Percentiles rank a stretch among this genome's conserved stretches.
phyloP scores from a whole-genome alignment of 1,140 invertebrate species.

The Nymphalis io region DNA sequence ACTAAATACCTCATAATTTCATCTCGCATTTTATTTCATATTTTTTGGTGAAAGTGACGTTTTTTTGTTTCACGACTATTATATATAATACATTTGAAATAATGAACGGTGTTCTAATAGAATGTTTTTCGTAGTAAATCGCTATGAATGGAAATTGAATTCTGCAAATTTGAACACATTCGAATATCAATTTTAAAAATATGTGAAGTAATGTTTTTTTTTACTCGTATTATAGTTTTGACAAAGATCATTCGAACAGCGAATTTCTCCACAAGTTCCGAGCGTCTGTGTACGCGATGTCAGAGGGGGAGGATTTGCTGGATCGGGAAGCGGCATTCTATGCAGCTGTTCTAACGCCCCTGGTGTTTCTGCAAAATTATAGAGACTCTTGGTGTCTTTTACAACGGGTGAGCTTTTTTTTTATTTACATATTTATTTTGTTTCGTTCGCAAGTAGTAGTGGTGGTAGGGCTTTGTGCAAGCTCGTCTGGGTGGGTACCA shows the following conservation, averaged over 20 bases:
- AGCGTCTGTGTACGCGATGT: slow-evolving; percentile 55
- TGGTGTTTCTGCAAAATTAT: slow-evolving; percentile 65
- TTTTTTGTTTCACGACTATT: too few relatives aligned
- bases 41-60: not conserved
- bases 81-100: too few relatives aligned
- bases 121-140: too few relatives aligned
- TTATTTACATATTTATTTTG: too few relatives aligned
- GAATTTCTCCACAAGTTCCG: slow-evolving; percentile 63
- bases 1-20: slow-evolving; percentile 6
- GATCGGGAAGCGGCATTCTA: slow-evolving; percentile 65
- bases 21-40: not conserved
- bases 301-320: slow-evolving; percentile 54
- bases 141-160: too few relatives aligned
- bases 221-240: slow-evolving; percentile 38
- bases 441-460: too few relatives aligned
- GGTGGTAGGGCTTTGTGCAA: too few relatives aligned
- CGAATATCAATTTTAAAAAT: not conserved
- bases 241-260: slow-evolving; percentile 60
- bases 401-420: slow-evolving; percentile 53
- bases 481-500: too few relatives aligned
- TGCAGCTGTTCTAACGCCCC: slow-evolving; percentile 55
- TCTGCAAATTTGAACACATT: too few relatives aligned
- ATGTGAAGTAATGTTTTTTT: not conserved
- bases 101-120: not conserved
- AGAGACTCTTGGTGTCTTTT: slow-evolving; percentile 66